Conservation (phyloP, 2,797 vertebrate species). For the Fratercula arctica region DNA sequence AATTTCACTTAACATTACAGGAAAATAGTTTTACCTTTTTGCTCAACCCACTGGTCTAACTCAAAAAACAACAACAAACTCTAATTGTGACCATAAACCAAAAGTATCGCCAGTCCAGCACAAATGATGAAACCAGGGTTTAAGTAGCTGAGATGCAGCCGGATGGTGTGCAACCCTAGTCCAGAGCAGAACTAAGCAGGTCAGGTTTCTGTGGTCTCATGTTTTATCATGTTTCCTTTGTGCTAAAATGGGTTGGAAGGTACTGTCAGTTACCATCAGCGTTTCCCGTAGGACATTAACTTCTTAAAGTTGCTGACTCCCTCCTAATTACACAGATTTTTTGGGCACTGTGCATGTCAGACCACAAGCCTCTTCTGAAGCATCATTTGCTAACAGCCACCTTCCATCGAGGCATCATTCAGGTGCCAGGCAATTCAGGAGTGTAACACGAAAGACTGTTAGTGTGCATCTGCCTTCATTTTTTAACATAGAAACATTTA, state of each 20-base stretch:
- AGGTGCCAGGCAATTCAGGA: neutral
- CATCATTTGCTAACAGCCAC: neutral
- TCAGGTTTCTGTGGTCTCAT: neutral
- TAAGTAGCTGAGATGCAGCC: neutral
- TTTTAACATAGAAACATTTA: neutral
- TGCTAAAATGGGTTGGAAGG: neutral
- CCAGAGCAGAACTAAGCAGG: neutral
- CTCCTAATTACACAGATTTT: neutral
- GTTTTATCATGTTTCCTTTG: neutral
- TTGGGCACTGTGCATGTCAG: neutral
- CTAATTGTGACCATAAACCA: neutral
- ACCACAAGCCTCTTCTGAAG: neutral
- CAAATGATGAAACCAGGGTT: neutral
- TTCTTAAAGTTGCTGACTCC: neutral
- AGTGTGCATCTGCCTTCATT: neutral
- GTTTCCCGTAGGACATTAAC: neutral
- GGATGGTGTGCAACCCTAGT: neutral
- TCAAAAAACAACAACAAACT: neutral
- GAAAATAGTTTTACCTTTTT: neutral
- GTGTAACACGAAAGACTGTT: neutral
- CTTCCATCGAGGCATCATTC: neutral
- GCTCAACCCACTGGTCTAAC: neutral
- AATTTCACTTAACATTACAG: neutral
- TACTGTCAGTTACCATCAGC: neutral
- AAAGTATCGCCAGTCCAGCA: rapidly evolving